Conservation (phyloP, 2,113 vertebrate species). For the Calypte anna region DNA sequence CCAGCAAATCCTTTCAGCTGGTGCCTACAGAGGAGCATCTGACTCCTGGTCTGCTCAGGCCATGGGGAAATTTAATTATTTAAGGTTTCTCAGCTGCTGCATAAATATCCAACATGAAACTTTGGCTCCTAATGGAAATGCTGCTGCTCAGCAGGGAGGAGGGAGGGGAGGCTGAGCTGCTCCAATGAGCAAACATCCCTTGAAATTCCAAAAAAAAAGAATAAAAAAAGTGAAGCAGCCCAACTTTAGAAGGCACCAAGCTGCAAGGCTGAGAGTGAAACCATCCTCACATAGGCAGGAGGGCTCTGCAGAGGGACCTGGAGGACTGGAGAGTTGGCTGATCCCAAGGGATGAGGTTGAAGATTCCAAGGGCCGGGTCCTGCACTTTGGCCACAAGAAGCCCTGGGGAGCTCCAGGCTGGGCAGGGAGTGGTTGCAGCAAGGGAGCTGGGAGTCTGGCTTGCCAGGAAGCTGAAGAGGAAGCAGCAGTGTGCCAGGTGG, state of each 20-base stretch:
- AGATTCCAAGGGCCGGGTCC: too few species aligned
- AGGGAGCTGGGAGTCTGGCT: too few species aligned
- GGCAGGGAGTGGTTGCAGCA: too few species aligned
- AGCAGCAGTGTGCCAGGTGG: too few species aligned
- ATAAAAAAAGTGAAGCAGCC: too few species aligned
- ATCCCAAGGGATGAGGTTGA: too few species aligned
- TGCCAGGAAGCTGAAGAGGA: too few species aligned
- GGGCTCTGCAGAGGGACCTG: too few species aligned
- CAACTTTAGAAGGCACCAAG: background rate
- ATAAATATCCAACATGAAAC: background rate
- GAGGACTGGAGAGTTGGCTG: too few species aligned
- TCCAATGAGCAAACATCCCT: accelerated
- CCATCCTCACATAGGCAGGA: background rate
- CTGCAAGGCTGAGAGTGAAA: background rate
- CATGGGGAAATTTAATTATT: constrained; percentile 42
- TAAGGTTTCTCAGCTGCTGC: background rate
- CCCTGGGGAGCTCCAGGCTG: too few species aligned
- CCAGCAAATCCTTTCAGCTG: background rate
- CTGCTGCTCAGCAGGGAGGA: background rate
- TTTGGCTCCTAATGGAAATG: background rate
- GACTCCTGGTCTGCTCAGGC: background rate
- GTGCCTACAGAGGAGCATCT: background rate
- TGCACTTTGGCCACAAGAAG: too few species aligned
- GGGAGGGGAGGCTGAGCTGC: background rate
- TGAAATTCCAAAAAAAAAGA: background rate